A percentile compares a stretch with the other conserved stretches of the same genome.
Conservation (phyloP, 2,797 vertebrate species). For the Echiichthys vipera region DNA sequence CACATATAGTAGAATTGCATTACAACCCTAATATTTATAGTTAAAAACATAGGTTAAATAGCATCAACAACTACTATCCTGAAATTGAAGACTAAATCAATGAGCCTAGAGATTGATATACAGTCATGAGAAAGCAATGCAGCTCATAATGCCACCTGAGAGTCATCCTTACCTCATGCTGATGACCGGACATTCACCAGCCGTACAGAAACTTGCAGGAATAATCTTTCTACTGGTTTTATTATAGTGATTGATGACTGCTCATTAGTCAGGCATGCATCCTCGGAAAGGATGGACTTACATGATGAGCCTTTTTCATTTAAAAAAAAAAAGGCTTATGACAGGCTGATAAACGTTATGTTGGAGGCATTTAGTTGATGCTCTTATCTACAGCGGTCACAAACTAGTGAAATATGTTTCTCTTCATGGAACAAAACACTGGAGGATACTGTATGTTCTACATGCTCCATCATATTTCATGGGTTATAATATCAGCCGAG, state of each 20-base stretch:
- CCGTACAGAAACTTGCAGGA: conserved; percentile 39
- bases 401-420: neutral
- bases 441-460: neutral
- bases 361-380: conserved; percentile 7
- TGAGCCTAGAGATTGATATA: conserved; percentile 16
- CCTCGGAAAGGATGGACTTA: conserved; percentile 42
- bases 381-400: conserved; percentile 4
- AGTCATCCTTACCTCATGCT: conserved; percentile 44
- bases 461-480: neutral
- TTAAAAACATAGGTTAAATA: conserved; percentile 10
- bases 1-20: neutral
- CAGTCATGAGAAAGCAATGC: neutral
- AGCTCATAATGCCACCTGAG: conserved; percentile 31
- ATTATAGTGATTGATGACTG: conserved; percentile 60
- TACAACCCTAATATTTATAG: neutral
- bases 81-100: conserved; percentile 11
- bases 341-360: conserved; percentile 25
- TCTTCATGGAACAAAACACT: neutral
- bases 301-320: conserved; percentile 34
- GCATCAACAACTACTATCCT: neutral
- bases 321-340: conserved; percentile 3
- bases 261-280: conserved; percentile 64
- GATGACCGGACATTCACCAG: conserved; percentile 42
- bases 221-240: conserved; percentile 63
- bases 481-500: neutral